Evolutionary conservation across 2,888 invertebrate species (phyloP).

Genomic region (Dastarcus helophoroides): DNA sequence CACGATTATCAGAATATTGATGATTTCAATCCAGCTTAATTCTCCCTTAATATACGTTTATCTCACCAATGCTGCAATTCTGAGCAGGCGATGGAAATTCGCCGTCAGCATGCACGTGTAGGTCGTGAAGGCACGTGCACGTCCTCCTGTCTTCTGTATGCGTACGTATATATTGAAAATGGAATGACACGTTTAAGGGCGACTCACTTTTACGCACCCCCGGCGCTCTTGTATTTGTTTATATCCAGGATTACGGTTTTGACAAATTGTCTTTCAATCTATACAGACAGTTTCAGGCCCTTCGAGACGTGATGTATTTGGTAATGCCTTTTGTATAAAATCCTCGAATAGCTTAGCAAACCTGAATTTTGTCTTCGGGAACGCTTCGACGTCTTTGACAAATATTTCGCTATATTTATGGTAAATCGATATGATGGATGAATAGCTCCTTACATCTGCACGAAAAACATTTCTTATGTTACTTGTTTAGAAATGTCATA

Average conservation of each 20-base stretch:
- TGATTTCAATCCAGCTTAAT: too few relatives aligned
- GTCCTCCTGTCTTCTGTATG: background rate
- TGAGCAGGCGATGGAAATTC: background rate
- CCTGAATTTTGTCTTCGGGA: too few relatives aligned
- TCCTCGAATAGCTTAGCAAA: too few relatives aligned
- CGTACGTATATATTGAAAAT: background rate
- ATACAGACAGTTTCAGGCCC: background rate
- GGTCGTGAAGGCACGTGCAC: constrained; percentile 3
- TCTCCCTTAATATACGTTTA: too few relatives aligned
- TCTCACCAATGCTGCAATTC: constrained; percentile 1
- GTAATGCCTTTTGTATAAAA: too few relatives aligned
- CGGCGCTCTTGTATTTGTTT: background rate
- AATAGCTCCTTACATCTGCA: too few relatives aligned
- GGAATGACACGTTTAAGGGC: constrained; percentile 3
- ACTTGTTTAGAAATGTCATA: too few relatives aligned
- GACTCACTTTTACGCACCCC: background rate
- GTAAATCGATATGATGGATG: too few relatives aligned
- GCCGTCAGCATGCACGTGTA: constrained; percentile 4
- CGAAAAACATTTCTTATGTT: too few relatives aligned
- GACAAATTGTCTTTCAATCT: constrained; percentile 4
- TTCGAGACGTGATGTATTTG: background rate
- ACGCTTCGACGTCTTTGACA: too few relatives aligned
- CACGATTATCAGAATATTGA: too few relatives aligned
- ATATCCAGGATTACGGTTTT: constrained; percentile 3
- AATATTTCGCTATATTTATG: too few relatives aligned